Percentiles rank a stretch among this genome's conserved stretches.
phyloP scores from a whole-genome alignment of 2,888 invertebrate species.

The Cryptocephalus moraei region DNA sequence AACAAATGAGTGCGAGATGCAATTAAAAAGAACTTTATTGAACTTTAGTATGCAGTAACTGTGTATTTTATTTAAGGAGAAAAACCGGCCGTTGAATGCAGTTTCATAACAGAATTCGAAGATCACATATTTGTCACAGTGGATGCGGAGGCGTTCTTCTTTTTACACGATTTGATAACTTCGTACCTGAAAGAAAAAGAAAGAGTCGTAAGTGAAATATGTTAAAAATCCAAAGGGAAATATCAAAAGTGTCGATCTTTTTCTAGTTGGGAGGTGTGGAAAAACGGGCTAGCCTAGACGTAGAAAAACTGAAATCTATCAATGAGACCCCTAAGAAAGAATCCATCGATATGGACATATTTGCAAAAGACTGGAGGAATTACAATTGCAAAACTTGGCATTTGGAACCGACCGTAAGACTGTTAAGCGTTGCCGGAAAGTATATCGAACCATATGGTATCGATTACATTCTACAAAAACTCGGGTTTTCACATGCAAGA shows the following conservation, averaged over 20 bases:
- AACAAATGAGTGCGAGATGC: constrained; percentile 18
- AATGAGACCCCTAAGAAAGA: constrained; percentile 24
- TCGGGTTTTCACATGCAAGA: constrained; percentile 94
- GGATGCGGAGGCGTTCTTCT: constrained; percentile 96
- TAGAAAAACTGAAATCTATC: constrained; percentile 19
- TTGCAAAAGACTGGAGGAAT: constrained; percentile 78
- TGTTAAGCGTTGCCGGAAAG: constrained; percentile 54
- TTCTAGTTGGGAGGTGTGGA: constrained; percentile 25
- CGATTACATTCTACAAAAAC: constrained; percentile 94
- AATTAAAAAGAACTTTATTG: background rate
- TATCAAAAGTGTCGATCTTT: background rate
- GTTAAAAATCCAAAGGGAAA: background rate
- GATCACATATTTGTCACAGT: constrained; percentile 97
- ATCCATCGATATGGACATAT: constrained; percentile 47
- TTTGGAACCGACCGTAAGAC: constrained; percentile 85
- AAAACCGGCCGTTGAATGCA: constrained; percentile 87
- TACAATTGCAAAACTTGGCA: constrained; percentile 95
- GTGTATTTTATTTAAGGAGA: constrained; percentile 41
- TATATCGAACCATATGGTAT: constrained; percentile 97
- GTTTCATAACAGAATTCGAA: constrained; percentile 97
- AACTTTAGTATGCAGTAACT: constrained; percentile 1
- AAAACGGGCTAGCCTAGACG: constrained; percentile 21
- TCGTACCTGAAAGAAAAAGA: constrained; percentile 94
- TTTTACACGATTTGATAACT: constrained; percentile 92
- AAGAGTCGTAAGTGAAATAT: constrained; percentile 48